Evolutionary conservation across 2,797 vertebrate species (phyloP), one percentile per base, ranked within the genome.

Genomic region (Limnodromus scolopaceus): DNA sequence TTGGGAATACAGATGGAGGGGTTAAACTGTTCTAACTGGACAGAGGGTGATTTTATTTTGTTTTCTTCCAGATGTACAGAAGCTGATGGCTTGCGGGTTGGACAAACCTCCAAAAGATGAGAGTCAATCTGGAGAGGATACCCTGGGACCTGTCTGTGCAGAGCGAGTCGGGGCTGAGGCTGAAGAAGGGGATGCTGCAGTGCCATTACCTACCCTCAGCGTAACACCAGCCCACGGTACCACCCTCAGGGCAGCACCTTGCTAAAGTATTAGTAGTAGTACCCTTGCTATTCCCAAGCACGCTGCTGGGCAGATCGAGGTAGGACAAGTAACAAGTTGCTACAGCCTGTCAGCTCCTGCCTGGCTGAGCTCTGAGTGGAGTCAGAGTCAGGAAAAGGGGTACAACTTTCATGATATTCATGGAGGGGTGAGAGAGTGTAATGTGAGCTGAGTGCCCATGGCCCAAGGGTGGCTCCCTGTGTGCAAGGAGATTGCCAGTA

Each of bases 51-150:
- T 79, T 77, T 78, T 70, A 11, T 54, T 87, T 76, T 87, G 9
- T 80, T 90, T 89, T 92, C 43, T 60, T 88, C 60, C 76, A 99
- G 99, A 99, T 93, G 97, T 99, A 43, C 98, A 98, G 89, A 98
- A 98, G 97, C 89, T 99, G 95, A 98, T 98, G 97, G 92, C 97
- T 5, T 98, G 97, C 4, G 98, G 97, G 17, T 89, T 98, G 88
- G 98, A 98, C 71, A 97, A 96, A 30, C 77, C 92, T 69, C 92
- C 75, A 36, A 98, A 97, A 92, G 97, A 97, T 41, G 97, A 97
- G 74, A 95, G 27, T 65, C 94, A 8, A 3, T 75, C 71, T 55
- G 88, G 75, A 69, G 91, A 94, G 81, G 84, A 84, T 46, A 30
- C 36, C 23, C 4, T 55, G 57, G 86, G 91, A 74, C 25, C 88